Base-by-base conservation (phyloP, 2,888 invertebrate species). In the Pasiphila rectangulata region DNA sequence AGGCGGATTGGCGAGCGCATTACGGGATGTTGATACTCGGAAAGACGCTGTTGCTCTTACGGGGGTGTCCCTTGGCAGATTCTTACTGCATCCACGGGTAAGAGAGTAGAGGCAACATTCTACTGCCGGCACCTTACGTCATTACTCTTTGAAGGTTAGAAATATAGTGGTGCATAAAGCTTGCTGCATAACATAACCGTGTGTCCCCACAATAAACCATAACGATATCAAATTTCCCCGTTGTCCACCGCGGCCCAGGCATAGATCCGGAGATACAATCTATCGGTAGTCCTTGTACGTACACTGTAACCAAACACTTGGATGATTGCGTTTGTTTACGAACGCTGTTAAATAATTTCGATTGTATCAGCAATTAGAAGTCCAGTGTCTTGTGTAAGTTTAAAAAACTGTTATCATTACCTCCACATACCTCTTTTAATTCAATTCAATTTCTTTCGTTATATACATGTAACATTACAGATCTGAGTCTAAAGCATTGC, bases 221-320 rank as follows among this genome's bases (percentile, higher is more conserved):
- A 66, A 57, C 56, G 57, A 55, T 75, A 70, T 81, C 78, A 74
- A 63, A 72, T 79, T 78, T 75, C 80, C 57, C 62, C 53, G 65
- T 67, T 74, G 77, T 76, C 75, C 72, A 70, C 56, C 59, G 40
- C 29, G 27, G 39, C 32, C 48, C 46, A 25, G 35, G 39, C 66
- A 66, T 64, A 67, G 64, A 65, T 64, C 61, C 61, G 52, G 51
- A 67, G 71, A 75, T 73, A 63, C 46, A 42, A 72, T 71, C 70
- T 49, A 51, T 51, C 64, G 56, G 72, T 68, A 75, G 73, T 68
- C 58, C 70, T 69, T 69, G 71, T 71, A 44, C 61, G 15, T 1
- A 21, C 27, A 15, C 12, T 5, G 72, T 65, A 73, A 73, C 60
- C 50, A 52, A 68, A 69, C 59, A 64, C 68, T 54, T 56, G 51